A percentile compares a stretch with the other conserved stretches of the same genome.
Conservation (phyloP, 2,888 invertebrate genomes). For the Philopedon plagiatum region DNA sequence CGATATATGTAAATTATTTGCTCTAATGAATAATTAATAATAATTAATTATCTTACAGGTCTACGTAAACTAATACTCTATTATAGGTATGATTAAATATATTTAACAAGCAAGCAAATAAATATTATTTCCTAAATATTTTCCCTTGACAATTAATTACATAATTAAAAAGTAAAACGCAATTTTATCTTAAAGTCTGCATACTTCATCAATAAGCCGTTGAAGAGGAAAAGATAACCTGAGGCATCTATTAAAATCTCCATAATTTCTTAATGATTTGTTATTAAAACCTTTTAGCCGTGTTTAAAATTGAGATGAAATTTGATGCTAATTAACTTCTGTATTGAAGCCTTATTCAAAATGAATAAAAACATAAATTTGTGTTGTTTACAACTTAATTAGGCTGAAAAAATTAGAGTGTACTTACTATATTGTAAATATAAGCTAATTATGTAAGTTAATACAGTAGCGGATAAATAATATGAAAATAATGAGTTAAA, state of each 20-base stretch:
- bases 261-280: slow-evolving; percentile 21
- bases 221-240: slow-evolving; percentile 12
- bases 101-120: no score
- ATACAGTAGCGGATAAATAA: no score
- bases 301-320: slow-evolving; percentile 20
- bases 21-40: no score
- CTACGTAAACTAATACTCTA: no score
- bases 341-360: neutral
- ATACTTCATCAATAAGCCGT: slow-evolving; percentile 4
- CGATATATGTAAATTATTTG: no score
- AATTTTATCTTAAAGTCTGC: neutral
- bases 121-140: no score
- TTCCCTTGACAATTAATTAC: neutral
- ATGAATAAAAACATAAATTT: slow-evolving; percentile 16
- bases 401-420: neutral
- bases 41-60: no score
- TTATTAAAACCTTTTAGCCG: slow-evolving; percentile 19
- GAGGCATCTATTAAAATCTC: slow-evolving; percentile 16
- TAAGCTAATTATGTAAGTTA: neutral
- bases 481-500: no score
- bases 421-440: neutral
- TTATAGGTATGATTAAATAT: no score
- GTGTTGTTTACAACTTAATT: slow-evolving; percentile 12
- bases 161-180: neutral
- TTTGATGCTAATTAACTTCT: slow-evolving; percentile 21